Evolutionary conservation across 2,797 vertebrate species (phyloP), one percentile per base, ranked within the genome.

Genomic region (Sebastes diploproa): DNA sequence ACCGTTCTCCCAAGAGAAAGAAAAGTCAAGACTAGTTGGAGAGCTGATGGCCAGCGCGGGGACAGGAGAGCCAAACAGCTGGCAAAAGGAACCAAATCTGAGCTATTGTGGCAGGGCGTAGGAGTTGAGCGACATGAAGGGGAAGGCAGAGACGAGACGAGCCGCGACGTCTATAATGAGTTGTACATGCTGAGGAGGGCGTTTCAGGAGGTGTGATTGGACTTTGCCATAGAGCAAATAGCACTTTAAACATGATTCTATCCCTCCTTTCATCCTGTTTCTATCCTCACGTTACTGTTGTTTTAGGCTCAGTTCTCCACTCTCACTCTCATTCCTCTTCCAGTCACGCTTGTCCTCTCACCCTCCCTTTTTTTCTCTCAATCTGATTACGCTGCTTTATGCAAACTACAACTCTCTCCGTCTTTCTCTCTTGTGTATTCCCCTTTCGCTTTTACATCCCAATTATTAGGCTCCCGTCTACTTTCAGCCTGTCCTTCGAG

Each of bases 361-460:
- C 32, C 63, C 11, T 50, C 10, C 20, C 4, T 18, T 30, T 67
- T 72, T 50, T 52, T 63, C 52, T 64, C 80, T 83, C 81, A 84
- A 83, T 88, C 79, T 92, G 91, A 92, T 93, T 91, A 90, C 88
- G 85, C 86, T 70, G 84, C 89, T 89, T 91, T 92, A 92, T 94
- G 93, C 88, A 91, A 94, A 93, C 82, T 70, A 84, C 81, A 90
- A 73, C 82, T 82, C 70, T 75, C 77, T 70, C 75, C 14, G 3
- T 81, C 50, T 60, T 65, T 78, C 73, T 82, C 91, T 86, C 83
- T 72, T 36, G 84, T 83, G 86, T 82, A 77, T 84, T 88, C 73
- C 82, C 78, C 81, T 85, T 75, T 87, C 6, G 18, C 85, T 91
- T 88, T 90, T 86, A 88, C 86, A 86, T 84, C 81, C 86, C 91